phyloP scores from a whole-genome alignment of 2,888 invertebrate species.

The Stegophylla sp. region DNA sequence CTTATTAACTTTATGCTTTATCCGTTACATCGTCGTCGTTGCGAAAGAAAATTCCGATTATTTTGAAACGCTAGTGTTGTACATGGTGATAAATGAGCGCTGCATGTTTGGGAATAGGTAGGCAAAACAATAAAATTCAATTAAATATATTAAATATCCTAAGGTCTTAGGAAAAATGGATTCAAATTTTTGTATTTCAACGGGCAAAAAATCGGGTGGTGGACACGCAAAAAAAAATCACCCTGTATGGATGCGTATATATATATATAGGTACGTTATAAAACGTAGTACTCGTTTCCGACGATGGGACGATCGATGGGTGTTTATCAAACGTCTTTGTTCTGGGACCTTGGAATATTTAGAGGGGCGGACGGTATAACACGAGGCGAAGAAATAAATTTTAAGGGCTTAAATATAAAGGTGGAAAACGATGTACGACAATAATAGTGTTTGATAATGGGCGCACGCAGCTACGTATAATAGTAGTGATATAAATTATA shows the following conservation, averaged over 20 bases:
- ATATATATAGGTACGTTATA: background rate
- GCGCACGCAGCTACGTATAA: too few relatives aligned
- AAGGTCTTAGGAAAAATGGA: too few relatives aligned
- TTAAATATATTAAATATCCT: background rate
- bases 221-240: background rate
- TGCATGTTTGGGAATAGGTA: background rate
- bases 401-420: background rate
- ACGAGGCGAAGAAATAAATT: background rate
- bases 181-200: too few relatives aligned
- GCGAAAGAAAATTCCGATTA: constrained; percentile 10
- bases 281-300: too few relatives aligned
- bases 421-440: background rate
- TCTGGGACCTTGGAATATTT: background rate
- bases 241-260: too few relatives aligned
- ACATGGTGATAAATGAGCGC: background rate
- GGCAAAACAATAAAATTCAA: constrained; percentile 5
- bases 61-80: background rate
- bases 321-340: background rate
- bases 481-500: background rate
- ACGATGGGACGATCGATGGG: background rate
- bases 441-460: background rate
- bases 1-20: too few relatives aligned
- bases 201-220: too few relatives aligned
- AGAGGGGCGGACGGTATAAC: background rate
- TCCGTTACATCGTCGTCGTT: background rate